These are phyloP conservation scores for Rhinolophus ferrumequinum DNA, from an alignment of 2,113 vertebrate species.

Conservation along the genomic window DNA sequence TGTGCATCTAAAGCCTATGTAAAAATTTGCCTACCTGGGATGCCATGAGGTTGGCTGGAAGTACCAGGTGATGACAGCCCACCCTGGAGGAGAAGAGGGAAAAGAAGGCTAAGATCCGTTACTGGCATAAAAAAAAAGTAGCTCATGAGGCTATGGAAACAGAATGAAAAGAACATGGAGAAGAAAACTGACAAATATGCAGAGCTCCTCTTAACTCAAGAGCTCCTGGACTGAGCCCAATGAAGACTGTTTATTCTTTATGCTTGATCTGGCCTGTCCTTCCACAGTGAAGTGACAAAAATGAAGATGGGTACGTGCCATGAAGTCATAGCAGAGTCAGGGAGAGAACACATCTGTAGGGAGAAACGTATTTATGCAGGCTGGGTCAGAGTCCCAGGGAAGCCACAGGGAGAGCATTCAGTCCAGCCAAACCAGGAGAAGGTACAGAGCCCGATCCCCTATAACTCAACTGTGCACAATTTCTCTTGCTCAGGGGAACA, in stretches of 20 bases:
- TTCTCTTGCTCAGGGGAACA: not conserved
- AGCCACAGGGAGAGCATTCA: not conserved
- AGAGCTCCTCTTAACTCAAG: not conserved
- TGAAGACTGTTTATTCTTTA: not conserved
- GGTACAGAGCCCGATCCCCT: not conserved
- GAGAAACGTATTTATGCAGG: not conserved
- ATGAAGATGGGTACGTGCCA: not conserved
- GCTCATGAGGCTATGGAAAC: constrained; percentile 7
- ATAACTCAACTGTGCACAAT: not conserved
- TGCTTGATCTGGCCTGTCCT: not conserved
- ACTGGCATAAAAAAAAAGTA: constrained; percentile 89
- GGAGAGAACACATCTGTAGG: not conserved
- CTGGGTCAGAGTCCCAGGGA: not conserved
- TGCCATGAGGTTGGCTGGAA: constrained; percentile 91
- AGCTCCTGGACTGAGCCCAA: not conserved
- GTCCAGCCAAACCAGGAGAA: not conserved
- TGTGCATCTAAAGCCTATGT: constrained; percentile 89
- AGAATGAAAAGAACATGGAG: not conserved
- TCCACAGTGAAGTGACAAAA: not conserved
- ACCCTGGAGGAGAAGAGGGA: constrained; percentile 89
- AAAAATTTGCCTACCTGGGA: constrained; percentile 89
- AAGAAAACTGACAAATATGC: not conserved
- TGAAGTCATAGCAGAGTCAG: not conserved
- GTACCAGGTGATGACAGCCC: constrained; percentile 89
- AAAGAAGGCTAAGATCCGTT: constrained; percentile 88